Evolutionary conservation across 2,888 invertebrate genomes (phyloP), one percentile per base, ranked within the genome.

Genomic region (Drosophila neonasuta): DNA sequence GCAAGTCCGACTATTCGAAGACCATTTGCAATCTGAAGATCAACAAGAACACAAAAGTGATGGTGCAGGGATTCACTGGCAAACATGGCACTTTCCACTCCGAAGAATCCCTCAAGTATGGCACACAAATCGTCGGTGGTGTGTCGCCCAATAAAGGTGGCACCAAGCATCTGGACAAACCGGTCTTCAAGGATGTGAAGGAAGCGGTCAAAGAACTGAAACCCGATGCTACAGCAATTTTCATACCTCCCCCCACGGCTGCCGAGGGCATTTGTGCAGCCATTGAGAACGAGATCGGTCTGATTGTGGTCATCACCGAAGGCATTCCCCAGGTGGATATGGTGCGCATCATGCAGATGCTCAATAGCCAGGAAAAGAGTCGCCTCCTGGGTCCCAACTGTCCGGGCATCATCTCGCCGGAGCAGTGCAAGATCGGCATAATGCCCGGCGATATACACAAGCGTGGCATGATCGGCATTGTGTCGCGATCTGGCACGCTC

Each of bases 391-490:
- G 99, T 0, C 99, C 99, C 36, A 99, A 99, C 91, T 99, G 99
- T 90, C 99, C 99, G 1, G 99, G 99, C 64, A 97, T 99, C 86
- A 99, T 99, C 88, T 97, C 97, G 2, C 96, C 97, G 0, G 96
- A 95, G 78, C 91, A 96, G 93, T 99, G 99, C 92, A 99, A 99
- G 93, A 99, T 99, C 88, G 99, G 99, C 63, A 99, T 99, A 87
- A 99, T 99, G 99, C 99, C 99, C 0, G 99, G 97, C 0, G 96
- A 98, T 82, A 97, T 99, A 79, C 99, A 99, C 91, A 96, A 97
- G 90, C 93, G 93, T 79, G 99, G 99, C 30, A 94, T 93, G 88
- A 94, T 99, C 66, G 98, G 98, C 46, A 97, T 99, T 58, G 98
- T 99, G 1, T 98, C 98, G 11, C 93, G 99, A 52, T 99, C 99